These are phyloP conservation scores for Varanus salvator DNA, from an alignment of 2,113 vertebrate genomes.

Conservation along the genomic window DNA sequence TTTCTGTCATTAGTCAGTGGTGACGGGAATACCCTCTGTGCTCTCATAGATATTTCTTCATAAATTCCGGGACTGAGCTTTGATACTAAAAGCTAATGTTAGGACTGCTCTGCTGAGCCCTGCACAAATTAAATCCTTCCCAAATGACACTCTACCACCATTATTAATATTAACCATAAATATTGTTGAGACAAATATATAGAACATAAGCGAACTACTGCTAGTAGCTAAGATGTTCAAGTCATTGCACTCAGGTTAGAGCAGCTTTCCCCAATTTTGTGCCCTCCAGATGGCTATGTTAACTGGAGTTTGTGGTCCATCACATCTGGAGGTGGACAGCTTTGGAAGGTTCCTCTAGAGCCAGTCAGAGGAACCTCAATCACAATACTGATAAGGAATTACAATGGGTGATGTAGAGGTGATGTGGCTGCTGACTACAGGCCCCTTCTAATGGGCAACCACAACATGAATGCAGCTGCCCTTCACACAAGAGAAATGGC, in stretches of 20 bases:
- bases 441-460: no score
- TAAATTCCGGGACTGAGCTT: neutral
- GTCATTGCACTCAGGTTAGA: neutral
- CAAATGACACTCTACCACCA: neutral
- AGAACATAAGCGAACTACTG: neutral
- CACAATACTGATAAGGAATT: neutral
- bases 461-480: neutral
- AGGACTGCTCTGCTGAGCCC: neutral
- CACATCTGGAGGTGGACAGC: no score
- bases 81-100: neutral
- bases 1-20: neutral
- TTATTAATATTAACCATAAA: neutral
- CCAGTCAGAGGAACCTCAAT: neutral
- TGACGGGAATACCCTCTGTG: neutral
- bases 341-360: no score
- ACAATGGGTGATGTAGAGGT: neutral
- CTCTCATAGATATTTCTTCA: neutral
- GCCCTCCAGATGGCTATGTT: no score
- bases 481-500: neutral
- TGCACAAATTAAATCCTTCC: neutral
- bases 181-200: neutral
- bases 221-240: neutral
- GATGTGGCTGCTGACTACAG: neutral
- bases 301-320: no score
- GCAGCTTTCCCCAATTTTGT: no score